A percentile compares a stretch with the other conserved stretches of the same genome.
Evolutionary conservation across 1,140 invertebrate genomes (phyloP).

Genomic region (Musca domestica): DNA sequence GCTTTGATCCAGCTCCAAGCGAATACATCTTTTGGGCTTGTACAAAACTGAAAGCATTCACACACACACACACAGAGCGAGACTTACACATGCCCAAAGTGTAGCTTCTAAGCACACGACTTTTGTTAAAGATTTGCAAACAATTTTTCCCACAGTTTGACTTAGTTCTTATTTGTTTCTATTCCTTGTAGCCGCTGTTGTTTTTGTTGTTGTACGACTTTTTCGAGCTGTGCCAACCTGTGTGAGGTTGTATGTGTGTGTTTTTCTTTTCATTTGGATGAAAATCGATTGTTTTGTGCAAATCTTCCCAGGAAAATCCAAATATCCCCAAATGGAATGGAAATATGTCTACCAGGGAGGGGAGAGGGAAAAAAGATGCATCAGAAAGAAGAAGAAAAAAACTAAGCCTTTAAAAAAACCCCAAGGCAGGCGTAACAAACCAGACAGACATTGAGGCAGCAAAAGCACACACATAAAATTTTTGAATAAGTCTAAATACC

Average conservation of each 20-base stretch:
- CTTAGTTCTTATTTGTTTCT: slow-evolving; percentile 23
- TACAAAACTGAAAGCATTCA: background rate
- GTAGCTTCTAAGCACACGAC: slow-evolving; percentile 18
- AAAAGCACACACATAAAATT: background rate
- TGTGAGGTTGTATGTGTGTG: slow-evolving; percentile 8
- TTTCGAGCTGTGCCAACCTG: background rate
- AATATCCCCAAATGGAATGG: slow-evolving; percentile 20
- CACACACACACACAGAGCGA: background rate
- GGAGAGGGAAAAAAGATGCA: background rate
- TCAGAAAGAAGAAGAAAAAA: background rate
- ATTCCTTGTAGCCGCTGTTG: background rate
- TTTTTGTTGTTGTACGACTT: background rate
- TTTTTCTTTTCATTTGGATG: background rate
- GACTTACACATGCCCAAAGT: too few species aligned
- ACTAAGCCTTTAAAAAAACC: background rate
- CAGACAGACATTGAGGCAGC: slow-evolving; percentile 9
- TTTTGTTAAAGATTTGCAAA: slow-evolving; percentile 10
- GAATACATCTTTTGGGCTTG: too few species aligned
- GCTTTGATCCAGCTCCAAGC: too few species aligned
- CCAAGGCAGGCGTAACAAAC: slow-evolving; percentile 9
- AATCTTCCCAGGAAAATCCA: slow-evolving; percentile 24
- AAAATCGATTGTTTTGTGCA: slow-evolving; percentile 17
- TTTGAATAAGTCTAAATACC: too few species aligned
- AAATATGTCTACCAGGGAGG: background rate
- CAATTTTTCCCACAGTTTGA: slow-evolving; percentile 23